A percentile compares a stretch with the other conserved stretches of the same genome.
Evolutionary conservation across 2,797 vertebrate species (phyloP).

Genomic region (Macropodus opercularis): DNA sequence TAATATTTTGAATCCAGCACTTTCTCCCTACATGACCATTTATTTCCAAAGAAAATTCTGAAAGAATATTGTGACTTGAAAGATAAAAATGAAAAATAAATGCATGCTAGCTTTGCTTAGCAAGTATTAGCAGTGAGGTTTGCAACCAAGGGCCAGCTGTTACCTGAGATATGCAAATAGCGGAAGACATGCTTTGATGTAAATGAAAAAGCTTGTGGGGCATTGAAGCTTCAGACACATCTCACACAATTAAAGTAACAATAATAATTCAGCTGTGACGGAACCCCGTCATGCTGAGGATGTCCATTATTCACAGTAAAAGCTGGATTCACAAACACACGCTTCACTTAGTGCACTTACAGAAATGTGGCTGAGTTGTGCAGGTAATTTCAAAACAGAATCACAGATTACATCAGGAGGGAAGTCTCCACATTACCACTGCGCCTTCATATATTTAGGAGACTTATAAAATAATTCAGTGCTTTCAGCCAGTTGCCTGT

Average conservation of each 20-base stretch:
- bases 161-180: conserved; percentile 72
- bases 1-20: conserved; percentile 4
- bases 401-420: conserved; percentile 23
- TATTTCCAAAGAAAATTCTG: conserved; percentile 7
- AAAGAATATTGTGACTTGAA: conserved; percentile 35
- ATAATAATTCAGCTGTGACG: conserved; percentile 30
- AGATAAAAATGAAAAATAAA: conserved; percentile 35
- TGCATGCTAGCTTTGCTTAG: conserved; percentile 51
- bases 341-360: conserved; percentile 5
- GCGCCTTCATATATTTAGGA: not conserved
- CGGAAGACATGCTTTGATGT: conserved; percentile 64
- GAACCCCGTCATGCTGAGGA: conserved; percentile 28
- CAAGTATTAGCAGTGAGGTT: conserved; percentile 46
- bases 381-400: conserved; percentile 30
- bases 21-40: conserved; percentile 15
- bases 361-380: conserved; percentile 27
- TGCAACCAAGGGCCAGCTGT: conserved; percentile 59
- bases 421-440: not conserved
- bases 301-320: conserved; percentile 40
- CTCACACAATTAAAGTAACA: conserved; percentile 37
- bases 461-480: no score
- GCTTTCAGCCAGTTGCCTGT: no score
- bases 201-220: conserved; percentile 56
- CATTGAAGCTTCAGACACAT: conserved; percentile 43
- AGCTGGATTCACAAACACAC: conserved; percentile 18